Base-by-base conservation (phyloP, 2,113 vertebrate species). In the Cynopterus brachyotis region DNA sequence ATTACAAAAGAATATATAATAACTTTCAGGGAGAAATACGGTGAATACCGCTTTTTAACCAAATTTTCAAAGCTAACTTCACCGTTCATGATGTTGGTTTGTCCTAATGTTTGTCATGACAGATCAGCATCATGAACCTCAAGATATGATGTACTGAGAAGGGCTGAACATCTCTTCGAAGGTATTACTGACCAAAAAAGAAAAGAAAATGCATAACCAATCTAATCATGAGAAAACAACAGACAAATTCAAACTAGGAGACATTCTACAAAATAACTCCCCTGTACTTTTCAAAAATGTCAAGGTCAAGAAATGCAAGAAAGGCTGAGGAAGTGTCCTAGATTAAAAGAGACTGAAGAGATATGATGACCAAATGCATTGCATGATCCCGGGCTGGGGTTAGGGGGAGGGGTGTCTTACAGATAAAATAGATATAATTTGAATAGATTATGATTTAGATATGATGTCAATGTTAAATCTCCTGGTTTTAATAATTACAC, bases 261-360 rank as follows among this genome's bases (percentile, higher is more conserved):
- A 92, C 53, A 50, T 20, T 57, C 24, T 79, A 95, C 85, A 89
- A 73, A 97, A 91, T 78, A 88, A 94, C 60, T 86, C 50, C 37
- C n/a, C 42, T 91, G 66, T 81, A 86, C 76, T 88, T 88, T 84
- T 59, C 37, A 96, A 97, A 96, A 97, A 94, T 66, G 76, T 78
- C 94, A 96, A 96, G 84, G 66, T 76, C 66, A 92, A 96, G 60
- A 95, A 95, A 94, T 20, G 94, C 10, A 91, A 82, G 66, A 89
- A 83, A 83, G 60, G 5, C 50, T 90, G 19, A 92, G 20, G 4
- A 92, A 57, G 6, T 37, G 32, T 59, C 59, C 50, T 15, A 26
- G 20, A 94, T 69, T 76, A 60, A 94, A 87, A 89, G 5, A 42
- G 11, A 89, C 57, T 73, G 50, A 85, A 73, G 47, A 92, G 62